Percentiles rank a stretch among this genome's conserved stretches.
Conservation (phyloP, 2,888 invertebrate species). For the Micropterix aruncella region DNA sequence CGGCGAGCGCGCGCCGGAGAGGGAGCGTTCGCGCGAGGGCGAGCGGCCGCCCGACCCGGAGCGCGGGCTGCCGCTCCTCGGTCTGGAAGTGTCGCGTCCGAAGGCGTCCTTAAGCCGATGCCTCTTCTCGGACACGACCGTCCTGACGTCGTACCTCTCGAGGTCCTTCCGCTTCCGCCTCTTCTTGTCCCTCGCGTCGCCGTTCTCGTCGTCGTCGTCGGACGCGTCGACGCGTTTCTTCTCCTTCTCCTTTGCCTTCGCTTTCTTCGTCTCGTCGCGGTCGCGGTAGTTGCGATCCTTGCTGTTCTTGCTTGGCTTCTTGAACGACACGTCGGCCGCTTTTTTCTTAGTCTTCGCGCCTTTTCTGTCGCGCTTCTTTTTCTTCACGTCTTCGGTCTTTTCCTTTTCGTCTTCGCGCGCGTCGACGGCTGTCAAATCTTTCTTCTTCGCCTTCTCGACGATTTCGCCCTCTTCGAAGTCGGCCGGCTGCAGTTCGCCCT, state of each 20-base stretch:
- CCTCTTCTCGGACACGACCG: slow-evolving; percentile 57
- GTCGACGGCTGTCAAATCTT: slow-evolving; percentile 14
- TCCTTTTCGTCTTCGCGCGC: slow-evolving; percentile 14
- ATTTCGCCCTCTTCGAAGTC: slow-evolving; percentile 45
- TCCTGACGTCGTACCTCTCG: slow-evolving; percentile 71
- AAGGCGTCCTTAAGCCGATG: slow-evolving; percentile 58
- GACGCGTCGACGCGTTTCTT: slow-evolving; percentile 14
- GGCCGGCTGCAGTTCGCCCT: slow-evolving; percentile 24
- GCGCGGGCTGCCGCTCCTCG: slow-evolving; percentile 17
- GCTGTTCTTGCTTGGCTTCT: slow-evolving; percentile 63
- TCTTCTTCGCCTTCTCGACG: slow-evolving; percentile 26
- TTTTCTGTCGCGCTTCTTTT: slow-evolving; percentile 38
- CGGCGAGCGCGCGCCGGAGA: slow-evolving; percentile 15
- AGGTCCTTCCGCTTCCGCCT: slow-evolving; percentile 61
- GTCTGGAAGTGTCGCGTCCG: slow-evolving; percentile 50
- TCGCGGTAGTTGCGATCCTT: slow-evolving; percentile 70
- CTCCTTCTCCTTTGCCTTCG: slow-evolving; percentile 19
- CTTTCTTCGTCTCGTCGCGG: slow-evolving; percentile 24
- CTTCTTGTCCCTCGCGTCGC: slow-evolving; percentile 23
- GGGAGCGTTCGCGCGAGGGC: slow-evolving; percentile 1
- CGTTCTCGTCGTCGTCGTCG: slow-evolving; percentile 20
- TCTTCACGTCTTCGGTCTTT: slow-evolving; percentile 27
- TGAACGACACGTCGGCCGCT: slow-evolving; percentile 48
- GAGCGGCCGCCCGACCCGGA: slow-evolving; percentile 11
- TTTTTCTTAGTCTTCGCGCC: slow-evolving; percentile 30